Percentiles rank a stretch among this genome's conserved stretches.
Conservation (phyloP, 1,140 invertebrate species). For the Temnothorax longispinosus region DNA sequence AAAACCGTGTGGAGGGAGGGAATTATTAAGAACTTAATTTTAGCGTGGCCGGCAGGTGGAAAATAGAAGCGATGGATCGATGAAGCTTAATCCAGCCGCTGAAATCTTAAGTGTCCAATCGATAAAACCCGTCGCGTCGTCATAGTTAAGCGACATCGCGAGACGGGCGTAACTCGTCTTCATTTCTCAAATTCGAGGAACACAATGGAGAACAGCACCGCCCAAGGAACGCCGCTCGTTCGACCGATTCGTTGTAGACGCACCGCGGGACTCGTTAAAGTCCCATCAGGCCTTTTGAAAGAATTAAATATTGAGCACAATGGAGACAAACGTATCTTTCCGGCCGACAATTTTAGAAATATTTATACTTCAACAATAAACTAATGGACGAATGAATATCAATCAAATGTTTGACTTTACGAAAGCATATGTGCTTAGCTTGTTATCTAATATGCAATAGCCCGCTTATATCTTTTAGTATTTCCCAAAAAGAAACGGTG, state of each 20-base stretch:
- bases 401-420: not conserved
- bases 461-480: not conserved
- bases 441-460: not conserved
- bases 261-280: not conserved
- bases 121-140: slow-evolving; percentile 36
- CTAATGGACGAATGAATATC: not conserved
- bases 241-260: not conserved
- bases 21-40: slow-evolving; percentile 48
- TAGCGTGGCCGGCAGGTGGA: slow-evolving; percentile 16
- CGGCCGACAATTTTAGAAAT: not conserved
- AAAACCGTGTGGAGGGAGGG: not conserved
- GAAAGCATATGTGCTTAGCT: not conserved
- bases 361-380: not conserved
- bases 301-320: not conserved
- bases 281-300: slow-evolving; percentile 1
- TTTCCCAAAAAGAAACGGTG: not conserved
- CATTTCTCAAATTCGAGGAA: slow-evolving; percentile 1
- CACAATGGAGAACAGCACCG: not conserved
- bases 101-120: slow-evolving; percentile 54
- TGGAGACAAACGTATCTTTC: not conserved
- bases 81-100: slow-evolving; percentile 44
- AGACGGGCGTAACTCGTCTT: not conserved
- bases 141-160: slow-evolving; percentile 3
- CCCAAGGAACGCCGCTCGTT: not conserved
- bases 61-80: slow-evolving; percentile 48